Evolutionary conservation across 2,113 vertebrate species (phyloP), one percentile per base, ranked within the genome.

Genomic region (Dasyprocta punctata): DNA sequence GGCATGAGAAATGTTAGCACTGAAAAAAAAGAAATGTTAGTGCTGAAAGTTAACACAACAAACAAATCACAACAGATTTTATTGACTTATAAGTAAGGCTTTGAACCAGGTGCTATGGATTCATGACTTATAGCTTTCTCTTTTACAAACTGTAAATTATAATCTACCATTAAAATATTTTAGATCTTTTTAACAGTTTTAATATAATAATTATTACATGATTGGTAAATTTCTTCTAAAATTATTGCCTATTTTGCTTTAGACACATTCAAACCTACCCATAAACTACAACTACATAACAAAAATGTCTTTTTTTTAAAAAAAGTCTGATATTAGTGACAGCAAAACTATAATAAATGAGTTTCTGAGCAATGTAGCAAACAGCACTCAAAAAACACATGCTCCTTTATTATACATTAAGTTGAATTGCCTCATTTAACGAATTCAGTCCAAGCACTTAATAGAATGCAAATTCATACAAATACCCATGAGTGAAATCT

Each of bases 401-500:
- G 63, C n/a, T 93, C 58, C 82, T 96, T 94, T 90, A 85, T 94
- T 97, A 85, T 26, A 63, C 19, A 90, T 65, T 95, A 85, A 67
- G n/a, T 60, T 94, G 24, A 95, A 86, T 2, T 90, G 91, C 84
- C 84, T 97, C 92, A 54, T 82, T 77, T 93, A 94, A 58, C 58
- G 87, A 90, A 92, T 87, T 97, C 93, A 97, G 87, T 69, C 92
- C 94, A 96, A 97, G 88, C 44, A 28, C 87, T 91, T 94, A 90
- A 92, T 28, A 92, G 82, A 92, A 96, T 96, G 86, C 82, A 96
- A 97, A 95, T 97, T 91, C 92, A 94, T 82, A 96, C 65, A 94
- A 96, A 98, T 82, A 78, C 75, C 89, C 63, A 52, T 87, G 85
- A 96, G 87, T 89, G 80, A 96, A 97, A 92, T 87, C 73, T 92